Conservation (phyloP, 2,113 vertebrate species). For the Greenwoodochromis staneri region DNA sequence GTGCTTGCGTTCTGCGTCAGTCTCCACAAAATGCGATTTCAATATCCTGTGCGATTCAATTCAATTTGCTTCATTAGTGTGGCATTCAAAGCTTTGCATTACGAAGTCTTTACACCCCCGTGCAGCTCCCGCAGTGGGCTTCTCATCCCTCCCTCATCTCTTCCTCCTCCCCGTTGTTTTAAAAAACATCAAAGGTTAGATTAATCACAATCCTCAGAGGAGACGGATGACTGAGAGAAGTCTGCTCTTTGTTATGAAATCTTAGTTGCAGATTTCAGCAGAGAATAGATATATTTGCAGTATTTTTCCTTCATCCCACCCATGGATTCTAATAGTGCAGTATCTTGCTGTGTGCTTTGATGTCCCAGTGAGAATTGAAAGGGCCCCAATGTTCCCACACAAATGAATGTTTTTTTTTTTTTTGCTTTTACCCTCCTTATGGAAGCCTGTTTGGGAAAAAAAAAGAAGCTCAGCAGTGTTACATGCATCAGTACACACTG, state of each 20-base stretch:
- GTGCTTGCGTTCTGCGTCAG: not conserved
- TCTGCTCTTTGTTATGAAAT: constrained; percentile 27
- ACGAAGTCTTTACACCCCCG: constrained; percentile 17
- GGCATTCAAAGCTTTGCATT: constrained; percentile 26
- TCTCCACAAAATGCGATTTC: not conserved
- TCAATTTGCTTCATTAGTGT: constrained; percentile 47
- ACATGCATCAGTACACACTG: not conserved
- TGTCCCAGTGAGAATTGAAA: constrained; percentile 44
- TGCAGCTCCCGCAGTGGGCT: not conserved
- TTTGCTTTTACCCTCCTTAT: constrained; percentile 36
- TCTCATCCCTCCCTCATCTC: not conserved
- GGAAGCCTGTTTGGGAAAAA: not conserved
- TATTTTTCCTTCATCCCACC: constrained; percentile 42
- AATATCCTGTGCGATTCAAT: constrained; percentile 32
- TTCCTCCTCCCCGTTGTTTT: constrained; percentile 35
- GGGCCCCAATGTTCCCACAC: constrained; percentile 23
- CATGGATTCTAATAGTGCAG: constrained; percentile 34
- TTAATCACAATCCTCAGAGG: constrained; percentile 43
- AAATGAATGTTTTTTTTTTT: constrained; percentile 39
- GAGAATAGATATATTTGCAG: constrained; percentile 18
- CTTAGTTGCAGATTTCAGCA: constrained; percentile 24
- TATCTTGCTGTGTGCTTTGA: constrained; percentile 52
- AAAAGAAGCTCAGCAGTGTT: not conserved
- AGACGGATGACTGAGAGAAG: constrained; percentile 27
- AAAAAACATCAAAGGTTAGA: constrained; percentile 48